Conservation (phyloP, 2,888 invertebrate species). For the Eupithecia vulgata region DNA sequence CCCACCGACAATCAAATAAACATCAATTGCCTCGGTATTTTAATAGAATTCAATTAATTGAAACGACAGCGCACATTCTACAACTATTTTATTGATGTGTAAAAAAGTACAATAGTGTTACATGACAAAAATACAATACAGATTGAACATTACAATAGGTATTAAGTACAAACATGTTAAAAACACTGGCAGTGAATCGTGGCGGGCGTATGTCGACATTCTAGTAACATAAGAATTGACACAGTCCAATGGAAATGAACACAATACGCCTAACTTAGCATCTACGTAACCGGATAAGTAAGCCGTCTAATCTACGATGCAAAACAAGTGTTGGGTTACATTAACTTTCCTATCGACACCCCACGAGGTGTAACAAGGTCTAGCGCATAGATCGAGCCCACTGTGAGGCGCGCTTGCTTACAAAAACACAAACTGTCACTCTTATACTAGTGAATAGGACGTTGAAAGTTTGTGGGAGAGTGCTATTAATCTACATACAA, state of each 20-base stretch:
- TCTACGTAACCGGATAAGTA: slow-evolving; percentile 57
- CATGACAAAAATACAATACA: slow-evolving; percentile 55
- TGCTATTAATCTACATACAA: slow-evolving; percentile 60
- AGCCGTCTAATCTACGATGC: slow-evolving; percentile 70
- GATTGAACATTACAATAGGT: slow-evolving; percentile 48
- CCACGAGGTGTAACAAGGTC: slow-evolving; percentile 78
- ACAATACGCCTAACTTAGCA: slow-evolving; percentile 68
- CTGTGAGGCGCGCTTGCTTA: slow-evolving; percentile 61
- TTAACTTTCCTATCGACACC: slow-evolving; percentile 57
- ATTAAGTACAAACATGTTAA: slow-evolving; percentile 60
- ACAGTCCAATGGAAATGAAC: slow-evolving; percentile 83
- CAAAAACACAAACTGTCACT: slow-evolving; percentile 55
- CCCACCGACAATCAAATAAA: slow-evolving; percentile 64
- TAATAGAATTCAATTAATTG: slow-evolving; percentile 80
- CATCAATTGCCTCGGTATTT: slow-evolving; percentile 76
- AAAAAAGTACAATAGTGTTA: slow-evolving; percentile 74
- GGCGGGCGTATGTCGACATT: slow-evolving; percentile 85
- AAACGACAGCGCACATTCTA: slow-evolving; percentile 77
- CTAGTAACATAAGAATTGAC: slow-evolving; percentile 87
- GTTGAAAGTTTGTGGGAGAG: slow-evolving; percentile 61
- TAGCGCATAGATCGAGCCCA: slow-evolving; percentile 78
- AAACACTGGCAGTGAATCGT: slow-evolving; percentile 75
- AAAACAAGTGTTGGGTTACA: slow-evolving; percentile 70
- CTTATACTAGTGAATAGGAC: slow-evolving; percentile 50
- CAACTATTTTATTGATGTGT: slow-evolving; percentile 80